Conservation (phyloP, 2,888 invertebrate genomes). For the Oxycera nigricornis region DNA sequence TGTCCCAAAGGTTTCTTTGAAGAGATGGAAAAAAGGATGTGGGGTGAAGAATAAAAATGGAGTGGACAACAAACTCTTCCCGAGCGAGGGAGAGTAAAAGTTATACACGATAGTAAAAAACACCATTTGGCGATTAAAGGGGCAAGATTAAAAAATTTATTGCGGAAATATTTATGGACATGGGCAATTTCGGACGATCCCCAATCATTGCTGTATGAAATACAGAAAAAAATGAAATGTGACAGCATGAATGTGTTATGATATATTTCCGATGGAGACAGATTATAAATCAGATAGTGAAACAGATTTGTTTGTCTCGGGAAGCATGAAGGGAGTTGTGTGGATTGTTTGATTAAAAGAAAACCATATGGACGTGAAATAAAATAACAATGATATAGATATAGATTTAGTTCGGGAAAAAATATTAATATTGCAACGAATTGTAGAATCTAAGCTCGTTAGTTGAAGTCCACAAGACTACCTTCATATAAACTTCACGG, state of each 20-base stretch:
- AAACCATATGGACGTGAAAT: no score
- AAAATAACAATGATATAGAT: no score
- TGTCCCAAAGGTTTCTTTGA: neutral
- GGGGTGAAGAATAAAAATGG: neutral
- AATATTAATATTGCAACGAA: no score
- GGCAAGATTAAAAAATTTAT: constrained; percentile 64
- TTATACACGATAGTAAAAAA: constrained; percentile 54
- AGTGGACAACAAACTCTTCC: neutral
- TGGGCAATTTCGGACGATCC: constrained; percentile 34
- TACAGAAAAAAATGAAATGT: neutral
- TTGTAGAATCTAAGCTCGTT: no score
- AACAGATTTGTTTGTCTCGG: no score
- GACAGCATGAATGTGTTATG: neutral
- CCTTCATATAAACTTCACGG: no score
- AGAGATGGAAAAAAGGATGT: neutral
- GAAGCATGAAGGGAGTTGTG: no score
- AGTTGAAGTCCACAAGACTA: no score
- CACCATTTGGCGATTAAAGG: constrained; percentile 63
- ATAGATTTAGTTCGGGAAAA: no score
- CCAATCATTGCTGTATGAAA: constrained; percentile 9
- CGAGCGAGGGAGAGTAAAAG: neutral
- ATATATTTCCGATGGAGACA: neutral
- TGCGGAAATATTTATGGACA: constrained; percentile 63
- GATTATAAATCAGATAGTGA: no score
- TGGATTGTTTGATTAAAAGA: no score